A percentile compares a stretch with the other conserved stretches of the same genome.
Evolutionary conservation across 2,797 vertebrate species (phyloP).

Genomic region (Poecilia velifera): DNA sequence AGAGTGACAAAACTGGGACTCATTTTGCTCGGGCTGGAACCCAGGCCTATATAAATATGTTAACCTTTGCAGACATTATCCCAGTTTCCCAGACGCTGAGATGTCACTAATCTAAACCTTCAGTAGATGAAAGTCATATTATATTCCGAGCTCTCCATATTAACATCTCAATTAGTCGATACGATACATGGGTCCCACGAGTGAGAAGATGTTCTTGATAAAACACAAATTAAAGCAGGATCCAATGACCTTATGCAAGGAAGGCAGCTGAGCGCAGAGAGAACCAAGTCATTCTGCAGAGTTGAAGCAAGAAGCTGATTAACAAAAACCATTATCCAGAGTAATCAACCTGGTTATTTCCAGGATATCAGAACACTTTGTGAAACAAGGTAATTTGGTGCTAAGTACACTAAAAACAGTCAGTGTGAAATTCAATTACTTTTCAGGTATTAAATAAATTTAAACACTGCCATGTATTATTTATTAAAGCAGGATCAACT

Average conservation of each 20-base stretch:
- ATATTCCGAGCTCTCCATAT: constrained; percentile 22
- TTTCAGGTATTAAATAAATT: not conserved
- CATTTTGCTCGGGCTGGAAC: constrained; percentile 44
- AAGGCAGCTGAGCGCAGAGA: not conserved
- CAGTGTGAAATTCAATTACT: not conserved
- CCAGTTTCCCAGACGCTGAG: constrained; percentile 41
- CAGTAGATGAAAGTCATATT: constrained; percentile 46
- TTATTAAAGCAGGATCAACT: not conserved
- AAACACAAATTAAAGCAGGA: constrained; percentile 26
- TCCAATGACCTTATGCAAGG: constrained; percentile 37
- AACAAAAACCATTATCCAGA: not conserved
- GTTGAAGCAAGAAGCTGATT: not conserved
- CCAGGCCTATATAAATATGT: constrained; percentile 50
- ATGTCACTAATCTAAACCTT: constrained; percentile 52
- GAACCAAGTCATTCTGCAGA: not conserved
- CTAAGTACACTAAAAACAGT: not conserved
- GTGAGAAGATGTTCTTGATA: constrained; percentile 37
- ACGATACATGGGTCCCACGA: constrained; percentile 21
- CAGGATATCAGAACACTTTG: not conserved
- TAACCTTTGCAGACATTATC: constrained; percentile 59
- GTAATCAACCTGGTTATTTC: not conserved
- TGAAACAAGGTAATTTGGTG: not conserved
- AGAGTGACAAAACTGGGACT: constrained; percentile 63
- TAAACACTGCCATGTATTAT: not conserved
- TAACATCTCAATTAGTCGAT: constrained; percentile 52